Percentiles rank a stretch among this genome's conserved stretches.
Evolutionary conservation across 1,140 invertebrate species (phyloP).

Genomic region (Adoxophyes honmai): DNA sequence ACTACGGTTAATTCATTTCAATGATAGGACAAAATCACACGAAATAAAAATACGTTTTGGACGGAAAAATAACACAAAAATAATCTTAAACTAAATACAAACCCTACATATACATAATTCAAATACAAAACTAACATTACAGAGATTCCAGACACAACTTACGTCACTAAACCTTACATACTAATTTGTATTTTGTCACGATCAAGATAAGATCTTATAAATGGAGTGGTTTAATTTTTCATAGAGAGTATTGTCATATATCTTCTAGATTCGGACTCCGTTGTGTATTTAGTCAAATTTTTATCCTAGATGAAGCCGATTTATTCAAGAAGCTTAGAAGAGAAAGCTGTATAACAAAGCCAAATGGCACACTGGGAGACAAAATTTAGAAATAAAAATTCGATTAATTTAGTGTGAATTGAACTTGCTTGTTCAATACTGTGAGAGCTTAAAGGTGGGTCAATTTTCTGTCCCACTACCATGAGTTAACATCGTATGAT

Average conservation of each 20-base stretch:
- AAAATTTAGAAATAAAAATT: constrained; percentile 23
- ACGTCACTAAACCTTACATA: constrained; percentile 15
- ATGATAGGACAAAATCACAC: neutral
- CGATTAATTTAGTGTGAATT: no score
- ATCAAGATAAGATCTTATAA: neutral
- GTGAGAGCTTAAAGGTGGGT: no score
- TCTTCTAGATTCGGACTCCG: no score
- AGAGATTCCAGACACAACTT: constrained; percentile 21
- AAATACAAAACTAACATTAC: neutral
- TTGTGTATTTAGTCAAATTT: neutral
- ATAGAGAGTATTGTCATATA: no score
- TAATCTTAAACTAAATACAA: constrained; percentile 19
- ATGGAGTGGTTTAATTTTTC: no score
- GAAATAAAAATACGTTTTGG: constrained; percentile 39
- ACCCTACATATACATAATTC: neutral
- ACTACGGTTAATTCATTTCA: neutral
- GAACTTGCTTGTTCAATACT: no score
- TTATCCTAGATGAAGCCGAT: no score
- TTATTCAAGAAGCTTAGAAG: no score
- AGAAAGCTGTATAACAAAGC: constrained; percentile 23
- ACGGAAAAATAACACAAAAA: constrained; percentile 42
- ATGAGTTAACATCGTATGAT: no score
- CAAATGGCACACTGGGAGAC: constrained; percentile 50
- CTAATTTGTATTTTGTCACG: constrained; percentile 25
- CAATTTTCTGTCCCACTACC: no score